These are phyloP conservation scores for Poecilia wingei DNA, from an alignment of 2,797 vertebrate species.

Conservation along the genomic window DNA sequence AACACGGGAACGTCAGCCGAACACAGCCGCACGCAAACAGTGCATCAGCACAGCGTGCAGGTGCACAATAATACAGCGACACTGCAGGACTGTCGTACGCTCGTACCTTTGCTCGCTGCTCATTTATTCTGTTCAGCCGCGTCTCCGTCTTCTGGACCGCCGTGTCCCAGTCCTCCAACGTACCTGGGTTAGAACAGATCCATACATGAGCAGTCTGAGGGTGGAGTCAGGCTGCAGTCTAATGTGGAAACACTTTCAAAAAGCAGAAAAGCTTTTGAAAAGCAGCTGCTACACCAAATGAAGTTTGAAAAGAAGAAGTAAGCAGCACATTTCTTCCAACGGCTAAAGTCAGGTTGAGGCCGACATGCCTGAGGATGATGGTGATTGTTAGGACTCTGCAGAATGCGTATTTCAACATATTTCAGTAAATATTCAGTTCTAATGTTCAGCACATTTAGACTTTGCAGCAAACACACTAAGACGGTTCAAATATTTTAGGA, in stretches of 20 bases:
- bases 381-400: background rate
- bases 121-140: conserved; percentile 88
- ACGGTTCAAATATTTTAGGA: background rate
- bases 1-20: conserved; percentile 23
- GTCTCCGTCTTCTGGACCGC: conserved; percentile 94
- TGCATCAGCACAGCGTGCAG: background rate
- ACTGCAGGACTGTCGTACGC: background rate
- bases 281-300: background rate
- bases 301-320: background rate
- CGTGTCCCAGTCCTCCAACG: conserved; percentile 94
- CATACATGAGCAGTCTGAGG: background rate
- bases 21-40: background rate
- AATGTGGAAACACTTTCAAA: background rate
- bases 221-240: background rate
- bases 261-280: background rate
- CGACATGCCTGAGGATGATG: background rate
- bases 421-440: background rate
- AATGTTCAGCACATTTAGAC: background rate
- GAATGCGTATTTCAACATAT: background rate
- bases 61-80: background rate
- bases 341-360: background rate
- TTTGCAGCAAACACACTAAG: background rate
- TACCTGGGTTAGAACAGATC: conserved; percentile 76
- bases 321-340: background rate
- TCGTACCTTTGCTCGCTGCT: conserved; percentile 90